These are phyloP conservation scores for Bimastos eiseni DNA, from an alignment of 2,888 invertebrate genomes.

Conservation along the genomic window DNA sequence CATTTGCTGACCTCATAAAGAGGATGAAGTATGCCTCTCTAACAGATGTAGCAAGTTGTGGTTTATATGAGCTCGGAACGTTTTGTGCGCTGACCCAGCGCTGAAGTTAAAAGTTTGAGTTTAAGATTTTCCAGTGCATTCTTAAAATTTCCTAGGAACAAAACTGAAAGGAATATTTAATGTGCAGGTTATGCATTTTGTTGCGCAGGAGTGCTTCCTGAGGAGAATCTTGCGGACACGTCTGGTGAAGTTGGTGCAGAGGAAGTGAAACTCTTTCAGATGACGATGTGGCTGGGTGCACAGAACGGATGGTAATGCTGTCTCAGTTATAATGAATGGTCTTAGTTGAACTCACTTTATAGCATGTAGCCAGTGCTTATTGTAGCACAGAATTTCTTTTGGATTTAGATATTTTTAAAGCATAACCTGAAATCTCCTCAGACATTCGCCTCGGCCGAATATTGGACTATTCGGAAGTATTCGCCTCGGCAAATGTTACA, in stretches of 20 bases:
- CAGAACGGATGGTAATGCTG: conserved; percentile 77
- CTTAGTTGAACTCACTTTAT: not conserved
- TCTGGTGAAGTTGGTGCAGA: conserved; percentile 23
- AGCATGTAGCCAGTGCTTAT: not conserved
- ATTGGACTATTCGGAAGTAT: too few relatives aligned
- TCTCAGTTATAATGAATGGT: not conserved
- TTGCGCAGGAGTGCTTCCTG: not conserved
- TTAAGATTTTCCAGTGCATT: not conserved
- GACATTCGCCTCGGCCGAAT: too few relatives aligned
- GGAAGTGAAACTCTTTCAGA: conserved; percentile 64
- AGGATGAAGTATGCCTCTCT: not conserved
- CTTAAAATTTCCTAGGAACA: not conserved
- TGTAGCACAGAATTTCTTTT: not conserved
- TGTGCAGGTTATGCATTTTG: not conserved
- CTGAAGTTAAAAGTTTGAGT: not conserved
- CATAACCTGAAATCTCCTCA: too few relatives aligned
- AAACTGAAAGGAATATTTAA: not conserved
- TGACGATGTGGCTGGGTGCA: conserved; percentile 99
- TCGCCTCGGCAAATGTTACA: too few relatives aligned
- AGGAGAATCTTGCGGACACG: not conserved
- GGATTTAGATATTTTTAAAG: not conserved
- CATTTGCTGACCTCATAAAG: too few relatives aligned
- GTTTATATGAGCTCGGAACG: too few relatives aligned
- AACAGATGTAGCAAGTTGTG: not conserved
- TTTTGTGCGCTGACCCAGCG: not conserved